phyloP scores from a whole-genome alignment of 92 coral and sea anemone species.

The Porites divaricata region DNA sequence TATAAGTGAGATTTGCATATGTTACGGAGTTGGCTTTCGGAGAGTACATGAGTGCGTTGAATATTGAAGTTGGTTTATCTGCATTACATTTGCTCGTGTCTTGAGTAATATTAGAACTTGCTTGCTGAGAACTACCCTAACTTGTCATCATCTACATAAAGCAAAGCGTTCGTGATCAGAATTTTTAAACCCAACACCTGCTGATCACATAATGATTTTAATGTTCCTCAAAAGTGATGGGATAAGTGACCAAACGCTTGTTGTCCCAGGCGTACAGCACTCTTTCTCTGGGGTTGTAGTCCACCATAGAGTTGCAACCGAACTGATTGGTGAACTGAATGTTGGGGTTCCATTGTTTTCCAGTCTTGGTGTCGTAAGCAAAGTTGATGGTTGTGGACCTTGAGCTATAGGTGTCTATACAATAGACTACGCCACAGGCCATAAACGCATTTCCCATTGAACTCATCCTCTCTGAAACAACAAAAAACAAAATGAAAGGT shows the following conservation, averaged over 20 bases:
- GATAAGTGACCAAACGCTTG: constrained; percentile 24
- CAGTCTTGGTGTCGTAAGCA: constrained; percentile 47
- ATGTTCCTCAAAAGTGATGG: constrained; percentile 36
- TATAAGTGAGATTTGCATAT: too few relatives aligned
- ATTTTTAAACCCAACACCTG: neutral
- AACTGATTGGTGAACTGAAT: constrained; percentile 39
- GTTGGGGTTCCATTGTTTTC: constrained; percentile 29
- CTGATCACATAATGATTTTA: neutral
- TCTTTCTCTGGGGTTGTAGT: constrained; percentile 51
- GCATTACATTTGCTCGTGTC: too few relatives aligned
- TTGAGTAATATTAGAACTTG: too few relatives aligned
- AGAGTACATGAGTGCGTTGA: neutral
- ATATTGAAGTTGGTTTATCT: neutral
- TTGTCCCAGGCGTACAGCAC: constrained; percentile 47
- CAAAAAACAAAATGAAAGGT: neutral
- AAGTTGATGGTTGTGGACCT: constrained; percentile 50
- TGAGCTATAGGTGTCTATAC: constrained; percentile 8
- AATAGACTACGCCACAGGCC: constrained; percentile 39
- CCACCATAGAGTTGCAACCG: constrained; percentile 42
- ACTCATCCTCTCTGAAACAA: neutral
- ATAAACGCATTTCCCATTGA: constrained; percentile 47
- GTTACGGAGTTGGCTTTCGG: too few relatives aligned
- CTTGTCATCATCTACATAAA: neutral
- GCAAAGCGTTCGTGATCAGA: neutral
- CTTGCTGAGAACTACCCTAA: too few relatives aligned